phyloP scores from a whole-genome alignment of 1,140 invertebrate genomes.

The Spodoptera frugiperda region DNA sequence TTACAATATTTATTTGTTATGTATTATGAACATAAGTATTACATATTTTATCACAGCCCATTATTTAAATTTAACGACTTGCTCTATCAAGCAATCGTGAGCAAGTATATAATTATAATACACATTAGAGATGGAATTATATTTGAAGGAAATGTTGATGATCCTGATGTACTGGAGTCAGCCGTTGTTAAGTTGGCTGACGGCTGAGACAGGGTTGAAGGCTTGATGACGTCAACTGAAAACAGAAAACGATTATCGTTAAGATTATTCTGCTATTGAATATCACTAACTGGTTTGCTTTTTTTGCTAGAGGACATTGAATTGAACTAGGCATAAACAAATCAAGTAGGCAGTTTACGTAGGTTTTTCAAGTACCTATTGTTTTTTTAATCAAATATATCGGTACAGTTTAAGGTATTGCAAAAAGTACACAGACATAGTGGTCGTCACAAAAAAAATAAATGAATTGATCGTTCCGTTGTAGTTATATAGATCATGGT shows the following conservation, averaged over 20 bases:
- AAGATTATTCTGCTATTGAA: not conserved
- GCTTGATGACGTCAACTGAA: conserved; percentile 75
- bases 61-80: conserved; percentile 60
- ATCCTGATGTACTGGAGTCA: conserved; percentile 61
- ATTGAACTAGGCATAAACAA: not conserved
- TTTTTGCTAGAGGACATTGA: not conserved
- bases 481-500: no score
- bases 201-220: conserved; percentile 61
- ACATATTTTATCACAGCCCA: conserved; percentile 80
- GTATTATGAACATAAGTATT: conserved; percentile 50
- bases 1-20: conserved; percentile 36
- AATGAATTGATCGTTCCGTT: not conserved
- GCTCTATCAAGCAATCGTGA: conserved; percentile 58
- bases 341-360: not conserved
- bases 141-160: not conserved
- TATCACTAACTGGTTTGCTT: not conserved
- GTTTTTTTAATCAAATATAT: no score
- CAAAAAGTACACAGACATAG: no score
- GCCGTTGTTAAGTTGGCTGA: conserved; percentile 63
- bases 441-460: no score
- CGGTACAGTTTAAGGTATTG: no score
- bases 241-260: conserved; percentile 41
- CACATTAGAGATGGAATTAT: conserved; percentile 41
- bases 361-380: no score
- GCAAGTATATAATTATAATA: conserved; percentile 48